Evolutionary conservation across 2,888 invertebrate species (phyloP), one percentile per base, ranked within the genome.

Genomic region (Harmothoe impar): DNA sequence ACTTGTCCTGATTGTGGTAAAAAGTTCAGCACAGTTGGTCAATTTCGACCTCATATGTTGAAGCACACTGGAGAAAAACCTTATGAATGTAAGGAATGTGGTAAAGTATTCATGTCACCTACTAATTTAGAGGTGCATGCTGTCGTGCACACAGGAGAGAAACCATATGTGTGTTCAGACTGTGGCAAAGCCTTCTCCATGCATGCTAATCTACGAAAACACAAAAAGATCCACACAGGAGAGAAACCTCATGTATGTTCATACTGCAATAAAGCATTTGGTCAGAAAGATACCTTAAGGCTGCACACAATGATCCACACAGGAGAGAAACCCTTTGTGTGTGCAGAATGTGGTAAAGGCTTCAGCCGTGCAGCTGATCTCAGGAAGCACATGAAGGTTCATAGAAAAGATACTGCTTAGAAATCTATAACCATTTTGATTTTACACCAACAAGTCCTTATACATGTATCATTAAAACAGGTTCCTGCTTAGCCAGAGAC

Each of bases 241-340:
- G 62, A 62, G 25, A 62, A 15, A 3, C n/a, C 62, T 20, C 23
- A 12, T 20, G 23, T 62, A n/a, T 62, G 62, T 20, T 62, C 62
- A n/a, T 3, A 62, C 3, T 62, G 62, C n/a, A 15, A 20, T n/a
- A 62, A 62, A 62, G 62, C 5, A 62, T 62, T 62, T 10, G 5
- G 10, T 3, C 43, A 43, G 43, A 43, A 43, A 43, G 10, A 10
- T 43, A 43, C 43, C 10, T 10, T 43, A 43, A 3, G 10, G 43
- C 43, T 72, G 25, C 72, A 72, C 25, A 17, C 0, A 72, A 29
- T 72, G 15, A 25, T 29, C 25, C 31, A 72, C 31, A 72, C 72
- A 15, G 72, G 31, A 29, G 31, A 72, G 25, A 72, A 72, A 29
- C 72, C 72, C 5, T 72, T n/a, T 72, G 72, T 72, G 72, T 72